These are phyloP conservation scores for Gryon sp. DNA, from an alignment of 1,140 invertebrate genomes.

Conservation along the genomic window DNA sequence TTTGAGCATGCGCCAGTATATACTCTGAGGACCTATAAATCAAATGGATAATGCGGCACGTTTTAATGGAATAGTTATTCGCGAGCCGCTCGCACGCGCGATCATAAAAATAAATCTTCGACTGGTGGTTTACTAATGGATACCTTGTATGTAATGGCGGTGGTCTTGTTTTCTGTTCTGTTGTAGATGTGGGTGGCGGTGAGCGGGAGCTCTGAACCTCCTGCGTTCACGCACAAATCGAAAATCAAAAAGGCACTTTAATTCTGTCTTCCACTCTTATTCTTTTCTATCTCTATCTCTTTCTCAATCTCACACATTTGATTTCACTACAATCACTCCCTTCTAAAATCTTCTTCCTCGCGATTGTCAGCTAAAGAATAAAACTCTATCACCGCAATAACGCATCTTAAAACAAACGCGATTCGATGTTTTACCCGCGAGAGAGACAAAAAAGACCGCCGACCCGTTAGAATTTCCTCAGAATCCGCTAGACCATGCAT, in stretches of 20 bases:
- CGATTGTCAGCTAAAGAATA: conserved; percentile 21
- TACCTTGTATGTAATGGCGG: conserved; percentile 80
- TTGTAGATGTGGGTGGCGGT: conserved; percentile 81
- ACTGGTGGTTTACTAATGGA: conserved; percentile 78
- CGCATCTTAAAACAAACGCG: neutral
- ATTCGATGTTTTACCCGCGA: conserved; percentile 15
- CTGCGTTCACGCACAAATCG: conserved; percentile 73
- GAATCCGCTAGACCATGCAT: conserved; percentile 49
- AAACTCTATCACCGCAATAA: conserved; percentile 3
- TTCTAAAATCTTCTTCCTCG: conserved; percentile 39
- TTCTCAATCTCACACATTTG: too few species aligned
- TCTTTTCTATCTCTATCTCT: conserved; percentile 3
- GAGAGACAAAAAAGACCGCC: conserved; percentile 51
- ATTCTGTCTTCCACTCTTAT: conserved; percentile 47
- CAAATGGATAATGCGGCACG: conserved; percentile 71
- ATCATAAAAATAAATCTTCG: conserved; percentile 73
- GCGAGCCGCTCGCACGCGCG: conserved; percentile 49
- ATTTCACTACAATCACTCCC: conserved; percentile 49
- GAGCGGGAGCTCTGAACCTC: conserved; percentile 79
- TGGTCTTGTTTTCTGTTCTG: conserved; percentile 81
- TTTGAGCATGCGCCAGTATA: conserved; percentile 60
- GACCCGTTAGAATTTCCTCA: conserved; percentile 27
- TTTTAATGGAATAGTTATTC: conserved; percentile 61
- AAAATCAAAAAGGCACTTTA: conserved; percentile 65
- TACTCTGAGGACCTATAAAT: conserved; percentile 73